Conservation (phyloP, 2,888 invertebrate genomes). For the Thyatira batis region DNA sequence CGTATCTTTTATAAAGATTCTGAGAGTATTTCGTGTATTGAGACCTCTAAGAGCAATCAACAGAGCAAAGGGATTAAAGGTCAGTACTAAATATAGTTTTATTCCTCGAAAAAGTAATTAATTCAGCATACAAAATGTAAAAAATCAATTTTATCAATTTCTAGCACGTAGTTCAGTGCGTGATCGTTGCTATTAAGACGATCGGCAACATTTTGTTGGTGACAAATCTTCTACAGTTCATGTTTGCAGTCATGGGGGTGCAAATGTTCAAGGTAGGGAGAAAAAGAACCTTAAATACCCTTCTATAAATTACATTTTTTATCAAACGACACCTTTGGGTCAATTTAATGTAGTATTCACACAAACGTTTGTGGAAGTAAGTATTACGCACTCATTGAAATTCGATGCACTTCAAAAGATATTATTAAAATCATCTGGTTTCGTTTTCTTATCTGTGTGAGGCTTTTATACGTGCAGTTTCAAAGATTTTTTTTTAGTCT, state of each 20-base stretch:
- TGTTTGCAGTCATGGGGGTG: conserved; percentile 99
- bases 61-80: conserved; percentile 99
- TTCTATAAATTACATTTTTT: conserved; percentile 20
- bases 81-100: conserved; percentile 74
- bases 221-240: conserved; percentile 99
- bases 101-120: conserved; percentile 6
- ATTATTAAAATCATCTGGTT: conserved; percentile 50
- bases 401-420: conserved; percentile 5
- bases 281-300: conserved; percentile 16
- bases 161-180: conserved; percentile 99
- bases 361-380: conserved; percentile 46
- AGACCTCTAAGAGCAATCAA: conserved; percentile 99
- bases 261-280: conserved; percentile 99
- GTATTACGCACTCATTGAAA: conserved; percentile 37
- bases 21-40: conserved; percentile 97
- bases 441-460: conserved; percentile 61
- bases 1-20: conserved; percentile 98
- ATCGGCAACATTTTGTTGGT: conserved; percentile 99
- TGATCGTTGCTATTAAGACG: conserved; percentile 99
- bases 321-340: conserved; percentile 80
- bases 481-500: conserved; percentile 31
- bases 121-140: conserved; percentile 11
- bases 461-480: conserved; percentile 50
- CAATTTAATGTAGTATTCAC: conserved; percentile 36
- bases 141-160: conserved; percentile 46